Evolutionary conservation across 2,797 vertebrate species (phyloP).

Genomic region (Ibycter americanus): DNA sequence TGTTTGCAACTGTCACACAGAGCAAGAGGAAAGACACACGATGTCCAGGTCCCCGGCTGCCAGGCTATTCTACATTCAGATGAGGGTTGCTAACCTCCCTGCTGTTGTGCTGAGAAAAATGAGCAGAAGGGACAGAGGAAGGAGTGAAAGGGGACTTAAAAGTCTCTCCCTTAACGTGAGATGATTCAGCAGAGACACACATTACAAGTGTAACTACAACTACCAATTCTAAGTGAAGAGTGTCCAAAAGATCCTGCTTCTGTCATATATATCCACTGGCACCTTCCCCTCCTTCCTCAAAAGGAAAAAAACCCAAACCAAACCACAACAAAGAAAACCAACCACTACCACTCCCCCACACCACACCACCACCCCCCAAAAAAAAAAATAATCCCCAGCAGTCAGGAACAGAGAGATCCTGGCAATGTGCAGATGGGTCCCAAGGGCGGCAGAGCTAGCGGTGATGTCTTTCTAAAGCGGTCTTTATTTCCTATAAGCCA

Average conservation of each 20-base stretch:
- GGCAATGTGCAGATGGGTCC: conserved; percentile 36
- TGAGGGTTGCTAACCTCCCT: conserved; percentile 25
- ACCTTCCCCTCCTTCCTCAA: background rate
- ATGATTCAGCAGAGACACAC: conserved; percentile 47
- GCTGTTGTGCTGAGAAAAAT: background rate
- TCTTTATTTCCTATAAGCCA: conserved; percentile 69
- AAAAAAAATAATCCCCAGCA: background rate
- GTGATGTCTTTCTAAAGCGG: conserved; percentile 60
- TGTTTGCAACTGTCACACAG: background rate
- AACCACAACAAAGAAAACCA: background rate
- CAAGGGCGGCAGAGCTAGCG: background rate
- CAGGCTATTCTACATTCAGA: conserved; percentile 31
- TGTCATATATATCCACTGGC: background rate
- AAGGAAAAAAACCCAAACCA: background rate
- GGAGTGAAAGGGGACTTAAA: background rate
- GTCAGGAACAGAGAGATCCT: background rate
- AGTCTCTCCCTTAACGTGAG: background rate
- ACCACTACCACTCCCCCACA: background rate
- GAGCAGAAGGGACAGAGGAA: background rate
- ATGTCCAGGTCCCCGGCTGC: background rate
- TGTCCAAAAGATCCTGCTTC: background rate
- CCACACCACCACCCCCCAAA: background rate
- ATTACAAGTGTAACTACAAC: background rate
- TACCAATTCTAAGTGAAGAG: background rate
- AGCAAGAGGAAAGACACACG: background rate